phyloP scores from a whole-genome alignment of 1,140 invertebrate species.

The Drosophila truncata region DNA sequence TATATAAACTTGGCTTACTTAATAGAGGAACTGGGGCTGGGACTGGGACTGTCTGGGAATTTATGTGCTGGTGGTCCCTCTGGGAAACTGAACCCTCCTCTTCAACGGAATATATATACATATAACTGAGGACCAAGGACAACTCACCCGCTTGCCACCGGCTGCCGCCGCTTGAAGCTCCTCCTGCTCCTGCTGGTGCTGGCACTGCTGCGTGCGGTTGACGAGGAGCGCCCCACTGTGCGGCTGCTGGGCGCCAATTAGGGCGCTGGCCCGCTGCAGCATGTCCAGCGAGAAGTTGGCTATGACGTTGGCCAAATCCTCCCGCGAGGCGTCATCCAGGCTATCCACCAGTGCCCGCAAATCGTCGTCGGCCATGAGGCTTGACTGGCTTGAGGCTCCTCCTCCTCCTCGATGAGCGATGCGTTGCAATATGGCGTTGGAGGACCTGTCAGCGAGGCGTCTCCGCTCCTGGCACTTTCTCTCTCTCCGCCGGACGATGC shows the following conservation, averaged over 20 bases:
- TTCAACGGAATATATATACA: not conserved
- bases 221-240: conserved; percentile 41
- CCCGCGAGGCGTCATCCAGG: conserved; percentile 54
- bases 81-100: conserved; percentile 4
- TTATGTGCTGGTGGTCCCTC: conserved; percentile 3
- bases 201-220: conserved; percentile 56
- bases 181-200: conserved; percentile 50
- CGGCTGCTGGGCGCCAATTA: conserved; percentile 68
- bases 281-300: conserved; percentile 78
- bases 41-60: conserved; percentile 12
- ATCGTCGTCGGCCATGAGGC: conserved; percentile 68
- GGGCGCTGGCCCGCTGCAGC: conserved; percentile 67
- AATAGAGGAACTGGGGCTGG: conserved; percentile 5
- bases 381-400: not conserved
- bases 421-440: conserved; percentile 35
- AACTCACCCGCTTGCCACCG: conserved; percentile 43
- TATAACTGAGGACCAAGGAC: not conserved
- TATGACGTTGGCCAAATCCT: conserved; percentile 61
- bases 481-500: conserved; percentile 34
- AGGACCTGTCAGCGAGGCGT: conserved; percentile 43
- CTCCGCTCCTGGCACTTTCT: conserved; percentile 44
- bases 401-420: conserved; percentile 3
- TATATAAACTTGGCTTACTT: not conserved
- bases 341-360: conserved; percentile 69
- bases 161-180: conserved; percentile 28